These are phyloP conservation scores for Lepidocyrtinus sp. DNA, from an alignment of 2,888 invertebrate species.

Conservation along the genomic window DNA sequence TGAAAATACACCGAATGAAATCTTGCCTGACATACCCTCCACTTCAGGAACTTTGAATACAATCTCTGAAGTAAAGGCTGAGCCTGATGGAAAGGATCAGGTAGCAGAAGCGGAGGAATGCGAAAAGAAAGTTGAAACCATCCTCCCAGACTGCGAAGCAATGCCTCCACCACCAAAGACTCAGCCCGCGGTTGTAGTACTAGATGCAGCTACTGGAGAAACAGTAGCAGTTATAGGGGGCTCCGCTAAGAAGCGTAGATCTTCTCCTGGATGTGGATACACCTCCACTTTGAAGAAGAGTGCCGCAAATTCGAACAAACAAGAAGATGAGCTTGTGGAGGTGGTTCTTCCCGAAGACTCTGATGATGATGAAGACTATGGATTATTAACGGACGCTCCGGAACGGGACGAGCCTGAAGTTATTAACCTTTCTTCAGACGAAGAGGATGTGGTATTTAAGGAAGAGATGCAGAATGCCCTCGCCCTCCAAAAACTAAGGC, in stretches of 20 bases:
- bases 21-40: not conserved
- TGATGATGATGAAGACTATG: slow-evolving; percentile 13
- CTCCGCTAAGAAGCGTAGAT: not conserved
- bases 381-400: slow-evolving; percentile 28
- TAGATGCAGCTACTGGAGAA: not conserved
- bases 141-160: not conserved
- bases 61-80: not conserved
- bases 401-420: slow-evolving; percentile 21
- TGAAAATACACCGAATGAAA: not conserved
- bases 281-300: no score
- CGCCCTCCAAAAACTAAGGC: slow-evolving; percentile 31
- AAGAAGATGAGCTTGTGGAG: not conserved
- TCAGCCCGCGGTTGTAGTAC: not conserved
- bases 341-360: not conserved
- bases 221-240: not conserved
- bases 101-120: not conserved
- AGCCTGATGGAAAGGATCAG: not conserved
- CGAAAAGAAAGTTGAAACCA: not conserved
- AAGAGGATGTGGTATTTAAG: slow-evolving; percentile 39
- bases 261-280: no score
- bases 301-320: not conserved
- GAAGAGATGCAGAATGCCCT: slow-evolving; percentile 29
- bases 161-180: not conserved
- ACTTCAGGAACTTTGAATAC: not conserved
- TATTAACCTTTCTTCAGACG: slow-evolving; percentile 36